Conservation (phyloP, 2,797 vertebrate species). For the Muscicapa comitata region DNA sequence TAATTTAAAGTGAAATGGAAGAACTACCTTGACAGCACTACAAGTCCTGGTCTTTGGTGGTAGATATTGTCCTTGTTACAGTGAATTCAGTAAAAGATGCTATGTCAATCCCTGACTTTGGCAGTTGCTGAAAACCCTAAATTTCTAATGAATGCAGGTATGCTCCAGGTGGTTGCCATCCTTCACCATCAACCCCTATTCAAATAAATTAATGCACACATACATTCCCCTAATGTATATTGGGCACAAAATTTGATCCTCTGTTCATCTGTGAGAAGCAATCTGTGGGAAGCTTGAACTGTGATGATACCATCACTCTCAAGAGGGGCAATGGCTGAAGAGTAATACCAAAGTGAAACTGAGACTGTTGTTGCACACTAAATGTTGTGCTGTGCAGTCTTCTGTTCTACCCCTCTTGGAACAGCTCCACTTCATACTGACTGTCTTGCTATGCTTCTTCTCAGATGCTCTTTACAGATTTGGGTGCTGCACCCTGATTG, state of each 20-base stretch:
- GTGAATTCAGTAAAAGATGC: neutral
- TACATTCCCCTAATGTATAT: neutral
- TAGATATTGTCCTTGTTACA: neutral
- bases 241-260: neutral
- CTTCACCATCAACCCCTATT: neutral
- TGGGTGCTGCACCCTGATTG: accelerated
- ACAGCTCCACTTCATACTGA: accelerated
- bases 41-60: neutral
- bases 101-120: neutral
- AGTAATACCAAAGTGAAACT: neutral
- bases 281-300: neutral
- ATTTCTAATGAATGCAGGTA: neutral
- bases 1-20: neutral
- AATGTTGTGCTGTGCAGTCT: neutral
- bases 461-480: neutral
- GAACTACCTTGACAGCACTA: neutral
- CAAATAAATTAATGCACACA: neutral
- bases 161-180: neutral
- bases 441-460: neutral
- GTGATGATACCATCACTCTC: neutral
- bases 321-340: neutral
- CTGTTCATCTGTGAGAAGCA: neutral
- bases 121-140: neutral
- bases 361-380: neutral
- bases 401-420: neutral